A percentile compares a stretch with the other conserved stretches of the same genome.
These are phyloP conservation scores for Steinernema hermaphroditum DNA, from an alignment of 2,888 invertebrate species.

Conservation along the genomic window DNA sequence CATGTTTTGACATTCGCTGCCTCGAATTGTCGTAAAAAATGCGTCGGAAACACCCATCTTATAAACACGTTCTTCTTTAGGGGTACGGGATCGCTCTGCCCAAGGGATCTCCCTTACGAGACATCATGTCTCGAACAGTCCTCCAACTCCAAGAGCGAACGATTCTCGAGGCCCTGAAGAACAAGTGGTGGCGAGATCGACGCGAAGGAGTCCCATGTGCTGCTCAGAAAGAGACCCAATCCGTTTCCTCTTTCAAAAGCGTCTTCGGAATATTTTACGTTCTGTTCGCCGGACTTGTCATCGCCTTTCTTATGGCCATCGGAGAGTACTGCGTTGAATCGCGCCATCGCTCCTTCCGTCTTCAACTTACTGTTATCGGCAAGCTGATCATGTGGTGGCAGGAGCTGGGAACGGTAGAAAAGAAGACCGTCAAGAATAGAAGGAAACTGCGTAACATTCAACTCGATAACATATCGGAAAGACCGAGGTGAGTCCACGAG, in stretches of 20 bases:
- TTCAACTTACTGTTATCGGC: constrained; percentile 55
- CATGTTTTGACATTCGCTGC: too few relatives aligned
- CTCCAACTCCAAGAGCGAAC: constrained; percentile 63
- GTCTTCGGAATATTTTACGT: constrained; percentile 63
- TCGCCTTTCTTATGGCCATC: constrained; percentile 56
- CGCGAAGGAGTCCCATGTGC: constrained; percentile 26
- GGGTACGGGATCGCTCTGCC: constrained; percentile 67
- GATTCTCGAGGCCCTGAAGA: constrained; percentile 62
- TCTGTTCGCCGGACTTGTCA: constrained; percentile 57
- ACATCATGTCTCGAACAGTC: constrained; percentile 66
- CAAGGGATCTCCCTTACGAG: constrained; percentile 62
- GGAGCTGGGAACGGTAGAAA: constrained; percentile 36
- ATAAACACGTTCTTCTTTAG: too few relatives aligned
- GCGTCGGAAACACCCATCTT: too few relatives aligned
- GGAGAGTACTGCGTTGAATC: constrained; percentile 61
- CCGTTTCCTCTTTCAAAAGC: constrained; percentile 43
- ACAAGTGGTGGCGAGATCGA: constrained; percentile 62
- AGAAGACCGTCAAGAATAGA: constrained; percentile 37
- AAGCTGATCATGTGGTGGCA: constrained; percentile 53
- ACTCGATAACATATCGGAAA: constrained; percentile 41
- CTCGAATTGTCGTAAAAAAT: too few relatives aligned
- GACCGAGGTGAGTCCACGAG: constrained; percentile 5
- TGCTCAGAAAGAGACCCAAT: constrained; percentile 32
- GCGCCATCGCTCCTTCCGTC: constrained; percentile 51
- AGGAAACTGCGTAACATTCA: constrained; percentile 51